Conservation (phyloP, 2,888 invertebrate genomes). For the Meta bourneti region DNA sequence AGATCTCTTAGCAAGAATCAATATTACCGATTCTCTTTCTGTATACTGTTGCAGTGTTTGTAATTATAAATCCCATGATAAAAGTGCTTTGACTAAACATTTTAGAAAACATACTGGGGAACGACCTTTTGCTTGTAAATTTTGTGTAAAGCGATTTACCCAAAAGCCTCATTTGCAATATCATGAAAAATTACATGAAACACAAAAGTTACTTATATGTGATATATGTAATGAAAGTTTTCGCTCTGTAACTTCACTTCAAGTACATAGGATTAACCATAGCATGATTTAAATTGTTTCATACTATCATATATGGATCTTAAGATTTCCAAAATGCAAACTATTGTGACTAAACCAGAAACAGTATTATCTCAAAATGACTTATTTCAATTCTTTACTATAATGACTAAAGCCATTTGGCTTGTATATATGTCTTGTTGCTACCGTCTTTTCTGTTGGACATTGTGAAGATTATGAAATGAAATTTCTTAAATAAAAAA, state of each 20-base stretch:
- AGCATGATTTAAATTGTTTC: not conserved
- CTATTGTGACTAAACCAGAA: no score
- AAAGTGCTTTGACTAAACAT: conserved; percentile 15
- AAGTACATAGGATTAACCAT: not conserved
- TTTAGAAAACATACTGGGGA: conserved; percentile 51
- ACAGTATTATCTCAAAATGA: no score
- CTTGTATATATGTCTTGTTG: no score
- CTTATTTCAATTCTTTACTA: no score
- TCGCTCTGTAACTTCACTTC: not conserved
- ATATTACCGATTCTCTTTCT: no score
- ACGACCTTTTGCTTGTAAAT: conserved; percentile 42
- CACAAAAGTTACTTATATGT: conserved; percentile 12
- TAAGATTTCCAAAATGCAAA: no score
- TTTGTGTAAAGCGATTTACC: conserved; percentile 45
- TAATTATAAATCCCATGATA: conserved; percentile 3
- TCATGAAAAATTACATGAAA: conserved; percentile 30
- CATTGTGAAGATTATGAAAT: no score
- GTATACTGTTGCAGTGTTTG: not conserved
- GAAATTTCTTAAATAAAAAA: no score
- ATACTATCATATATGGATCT: no score
- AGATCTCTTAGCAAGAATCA: no score
- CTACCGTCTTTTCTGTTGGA: no score
- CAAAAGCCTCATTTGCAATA: conserved; percentile 13
- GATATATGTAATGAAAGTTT: conserved; percentile 10
- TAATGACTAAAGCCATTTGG: no score